Base-by-base conservation (phyloP, 1,140 invertebrate species). In the Caenorhabditis latens region DNA sequence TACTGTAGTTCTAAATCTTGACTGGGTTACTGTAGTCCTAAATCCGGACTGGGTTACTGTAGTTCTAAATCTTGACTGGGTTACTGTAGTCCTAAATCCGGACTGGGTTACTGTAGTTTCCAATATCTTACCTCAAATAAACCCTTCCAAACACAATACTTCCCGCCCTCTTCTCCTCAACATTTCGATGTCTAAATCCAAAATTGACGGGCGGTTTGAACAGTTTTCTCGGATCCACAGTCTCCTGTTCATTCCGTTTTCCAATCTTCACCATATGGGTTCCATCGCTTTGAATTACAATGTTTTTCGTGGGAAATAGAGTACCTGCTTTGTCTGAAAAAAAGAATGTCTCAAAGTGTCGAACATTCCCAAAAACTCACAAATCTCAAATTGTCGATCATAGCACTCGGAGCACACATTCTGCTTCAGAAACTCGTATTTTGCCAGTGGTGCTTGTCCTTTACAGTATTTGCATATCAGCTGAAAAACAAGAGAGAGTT, bases 371-470 rank as follows among this genome's bases (percentile, higher is more conserved):
- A 53, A 63, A 21, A 46, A 61, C 83, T 84, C 24, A 86, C 86
- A 86, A 32, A 13, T 24, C 14, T 61, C 46, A 14, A 43, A 50
- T 19, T 79, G 75, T 32, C 40, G 24, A 48, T 83, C 86, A 32
- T 83, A 86, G n/a, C 86, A 86, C 55, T 86, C 86, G 16, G 86
- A 57, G 55, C 86, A 86, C 19, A 86, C 86, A 4, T 16, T 42
- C 42, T 83, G 14, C 21, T 84, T 86, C 6, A 9, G 7, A 21
- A 83, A 86, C 7, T 86, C 61, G 42, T 61, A 83, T 42, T 86
- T 86, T 4, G 58, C 16, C 53, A 86, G 42, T 16, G 86, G 86
- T 0, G 71, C 86, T n/a, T 50, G 40, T 11, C 86, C 86, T 19
- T 32, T 40, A 46, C 86, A 86, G 21, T 63, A 48, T 57, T 48